phyloP scores from a whole-genome alignment of 2,797 vertebrate species.

The Typhlichthys eigenmanni region DNA sequence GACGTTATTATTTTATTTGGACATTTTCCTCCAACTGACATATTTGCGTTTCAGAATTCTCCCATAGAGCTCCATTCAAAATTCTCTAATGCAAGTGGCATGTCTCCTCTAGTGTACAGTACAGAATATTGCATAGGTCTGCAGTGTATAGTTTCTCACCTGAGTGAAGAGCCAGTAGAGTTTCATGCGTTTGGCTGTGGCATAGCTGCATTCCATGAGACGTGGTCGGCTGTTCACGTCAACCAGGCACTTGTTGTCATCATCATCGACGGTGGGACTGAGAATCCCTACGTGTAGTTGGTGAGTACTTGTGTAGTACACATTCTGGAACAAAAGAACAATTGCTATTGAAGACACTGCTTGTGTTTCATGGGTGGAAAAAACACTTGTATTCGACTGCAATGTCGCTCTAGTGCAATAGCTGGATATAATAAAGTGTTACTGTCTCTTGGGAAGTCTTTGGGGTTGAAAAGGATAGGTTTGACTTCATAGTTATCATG shows the following conservation, averaged over 20 bases:
- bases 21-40: too few species aligned
- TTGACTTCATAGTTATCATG: conserved; percentile 42
- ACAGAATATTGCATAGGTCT: too few species aligned
- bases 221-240: conserved; percentile 92
- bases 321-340: conserved; percentile 82
- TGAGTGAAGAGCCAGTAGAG: conserved; percentile 97
- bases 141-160: conserved; percentile 68
- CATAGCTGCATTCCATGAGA: conserved; percentile 96
- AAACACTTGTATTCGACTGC: not conserved
- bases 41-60: too few species aligned
- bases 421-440: conserved; percentile 41
- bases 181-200: conserved; percentile 95
- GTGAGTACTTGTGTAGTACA: conserved; percentile 94
- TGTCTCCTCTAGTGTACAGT: too few species aligned
- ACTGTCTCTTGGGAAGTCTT: conserved; percentile 30
- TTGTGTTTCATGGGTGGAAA: too few species aligned
- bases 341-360: conserved; percentile 9
- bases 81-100: too few species aligned
- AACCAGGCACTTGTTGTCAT: conserved; percentile 98
- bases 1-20: too few species aligned
- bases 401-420: conserved; percentile 17
- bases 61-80: too few species aligned
- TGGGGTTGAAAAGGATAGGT: conserved; percentile 23
- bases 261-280: conserved; percentile 93
- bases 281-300: conserved; percentile 90